phyloP scores from a whole-genome alignment of 53 echinoderm and acorn worm species.

The Echinarachnius parma region DNA sequence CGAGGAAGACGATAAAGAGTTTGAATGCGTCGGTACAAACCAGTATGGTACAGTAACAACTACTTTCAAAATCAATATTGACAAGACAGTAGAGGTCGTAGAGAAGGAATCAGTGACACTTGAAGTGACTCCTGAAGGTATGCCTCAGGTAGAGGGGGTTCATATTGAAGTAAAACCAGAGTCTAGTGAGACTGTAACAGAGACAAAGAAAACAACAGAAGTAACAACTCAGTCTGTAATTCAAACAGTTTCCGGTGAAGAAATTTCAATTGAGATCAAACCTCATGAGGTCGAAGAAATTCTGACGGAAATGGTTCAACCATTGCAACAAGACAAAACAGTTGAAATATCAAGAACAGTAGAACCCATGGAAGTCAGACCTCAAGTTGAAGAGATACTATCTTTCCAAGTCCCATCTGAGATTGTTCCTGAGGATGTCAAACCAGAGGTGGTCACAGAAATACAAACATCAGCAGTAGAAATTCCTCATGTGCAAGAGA shows the following conservation, averaged over 20 bases:
- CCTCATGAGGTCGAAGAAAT: neutral
- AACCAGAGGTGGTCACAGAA: conserved; percentile 24
- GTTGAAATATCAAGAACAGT: neutral
- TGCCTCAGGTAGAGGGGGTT: neutral
- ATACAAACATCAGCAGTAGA: conserved; percentile 25
- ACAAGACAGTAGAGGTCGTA: conserved; percentile 41
- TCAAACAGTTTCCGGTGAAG: no score
- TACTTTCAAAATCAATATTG: conserved; percentile 61
- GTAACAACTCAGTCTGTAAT: no score
- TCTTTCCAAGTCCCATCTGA: neutral
- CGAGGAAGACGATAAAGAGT: conserved; percentile 77
- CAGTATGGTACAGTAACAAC: conserved; percentile 70
- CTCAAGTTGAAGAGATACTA: neutral
- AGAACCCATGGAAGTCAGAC: neutral
- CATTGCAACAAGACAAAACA: neutral
- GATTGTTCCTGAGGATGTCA: neutral
- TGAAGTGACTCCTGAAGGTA: conserved; percentile 9
- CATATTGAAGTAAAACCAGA: conserved; percentile 1
- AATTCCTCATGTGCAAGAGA: conserved; percentile 25
- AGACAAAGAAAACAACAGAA: no score
- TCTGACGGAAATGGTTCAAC: neutral
- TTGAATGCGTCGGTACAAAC: conserved; percentile 81
- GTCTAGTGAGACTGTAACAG: neutral
- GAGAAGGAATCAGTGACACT: conserved; percentile 31
- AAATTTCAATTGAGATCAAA: neutral